Percentiles rank a stretch among this genome's conserved stretches.
These are phyloP conservation scores for Epicauta chinensis DNA, from an alignment of 1,140 invertebrate species.

Conservation along the genomic window DNA sequence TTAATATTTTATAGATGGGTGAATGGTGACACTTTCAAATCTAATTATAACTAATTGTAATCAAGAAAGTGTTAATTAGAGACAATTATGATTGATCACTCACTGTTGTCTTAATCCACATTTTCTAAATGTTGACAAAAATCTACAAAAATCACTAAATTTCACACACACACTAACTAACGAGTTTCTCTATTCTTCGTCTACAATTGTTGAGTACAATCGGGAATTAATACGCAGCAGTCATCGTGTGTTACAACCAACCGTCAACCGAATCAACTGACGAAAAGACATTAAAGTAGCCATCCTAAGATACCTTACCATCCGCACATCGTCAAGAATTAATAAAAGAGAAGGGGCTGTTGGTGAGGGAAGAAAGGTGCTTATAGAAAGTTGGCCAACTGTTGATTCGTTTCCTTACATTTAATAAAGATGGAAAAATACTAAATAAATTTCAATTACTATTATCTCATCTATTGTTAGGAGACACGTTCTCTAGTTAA, in stretches of 20 bases:
- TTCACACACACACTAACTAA: not conserved
- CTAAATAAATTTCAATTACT: too few species aligned
- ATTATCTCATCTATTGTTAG: too few species aligned
- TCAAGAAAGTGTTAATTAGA: too few species aligned
- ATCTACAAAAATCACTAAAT: not conserved
- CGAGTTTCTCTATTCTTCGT: not conserved
- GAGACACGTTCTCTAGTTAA: too few species aligned
- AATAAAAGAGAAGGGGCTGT: constrained; percentile 19
- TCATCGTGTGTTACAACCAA: constrained; percentile 6
- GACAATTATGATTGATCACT: not conserved
- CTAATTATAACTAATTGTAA: too few species aligned
- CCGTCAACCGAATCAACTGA: constrained; percentile 4
- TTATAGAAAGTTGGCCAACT: constrained; percentile 29
- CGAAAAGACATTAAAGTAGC: constrained; percentile 10
- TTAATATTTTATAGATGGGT: too few species aligned
- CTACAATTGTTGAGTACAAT: not conserved
- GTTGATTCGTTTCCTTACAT: constrained; percentile 9
- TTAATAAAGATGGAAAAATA: too few species aligned
- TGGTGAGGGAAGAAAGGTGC: constrained; percentile 26
- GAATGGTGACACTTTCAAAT: too few species aligned
- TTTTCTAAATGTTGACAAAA: not conserved
- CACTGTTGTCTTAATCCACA: constrained; percentile 12
- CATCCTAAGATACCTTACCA: constrained; percentile 8
- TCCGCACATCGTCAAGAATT: not conserved
- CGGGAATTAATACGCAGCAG: not conserved